phyloP scores from a whole-genome alignment of 2,797 vertebrate species.

The Silurus lanzhouensis region DNA sequence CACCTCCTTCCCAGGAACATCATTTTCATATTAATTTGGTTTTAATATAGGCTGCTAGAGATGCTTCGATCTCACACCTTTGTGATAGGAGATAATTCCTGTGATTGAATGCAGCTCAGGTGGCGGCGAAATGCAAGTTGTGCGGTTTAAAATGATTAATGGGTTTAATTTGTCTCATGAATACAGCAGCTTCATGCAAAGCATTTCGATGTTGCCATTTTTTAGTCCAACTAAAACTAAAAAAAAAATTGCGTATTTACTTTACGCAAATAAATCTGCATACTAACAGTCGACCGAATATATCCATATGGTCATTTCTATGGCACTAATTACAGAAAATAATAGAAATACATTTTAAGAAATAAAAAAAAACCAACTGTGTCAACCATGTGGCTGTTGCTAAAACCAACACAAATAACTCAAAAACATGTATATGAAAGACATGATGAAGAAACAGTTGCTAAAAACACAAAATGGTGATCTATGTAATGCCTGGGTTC shows the following conservation, averaged over 20 bases:
- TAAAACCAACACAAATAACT: slow-evolving; percentile 10
- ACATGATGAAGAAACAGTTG: background rate
- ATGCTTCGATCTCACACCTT: slow-evolving; percentile 10
- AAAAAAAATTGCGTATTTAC: too few relatives aligned
- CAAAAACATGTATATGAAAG: too few relatives aligned
- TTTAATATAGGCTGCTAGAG: slow-evolving; percentile 23
- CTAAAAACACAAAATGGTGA: background rate
- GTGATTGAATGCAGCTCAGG: background rate
- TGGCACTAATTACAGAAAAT: slow-evolving; percentile 33
- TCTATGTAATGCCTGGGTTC: background rate
- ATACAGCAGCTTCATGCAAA: slow-evolving; percentile 16
- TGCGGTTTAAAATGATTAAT: slow-evolving; percentile 41
- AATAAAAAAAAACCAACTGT: slow-evolving; percentile 3
- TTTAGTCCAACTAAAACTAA: slow-evolving; percentile 17
- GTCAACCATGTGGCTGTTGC: background rate
- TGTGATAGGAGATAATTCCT: background rate
- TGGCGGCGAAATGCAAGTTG: background rate
- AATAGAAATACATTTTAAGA: background rate
- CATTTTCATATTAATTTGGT: slow-evolving; percentile 29
- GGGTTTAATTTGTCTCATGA: slow-evolving; percentile 26
- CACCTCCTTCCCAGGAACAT: slow-evolving; percentile 15
- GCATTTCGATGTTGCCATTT: slow-evolving; percentile 27
- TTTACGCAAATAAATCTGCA: slow-evolving; percentile 37
- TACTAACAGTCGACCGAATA: slow-evolving; percentile 24
- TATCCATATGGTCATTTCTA: slow-evolving; percentile 4